phyloP scores from a whole-genome alignment of 2,888 invertebrate species.

The Agrochola litura region DNA sequence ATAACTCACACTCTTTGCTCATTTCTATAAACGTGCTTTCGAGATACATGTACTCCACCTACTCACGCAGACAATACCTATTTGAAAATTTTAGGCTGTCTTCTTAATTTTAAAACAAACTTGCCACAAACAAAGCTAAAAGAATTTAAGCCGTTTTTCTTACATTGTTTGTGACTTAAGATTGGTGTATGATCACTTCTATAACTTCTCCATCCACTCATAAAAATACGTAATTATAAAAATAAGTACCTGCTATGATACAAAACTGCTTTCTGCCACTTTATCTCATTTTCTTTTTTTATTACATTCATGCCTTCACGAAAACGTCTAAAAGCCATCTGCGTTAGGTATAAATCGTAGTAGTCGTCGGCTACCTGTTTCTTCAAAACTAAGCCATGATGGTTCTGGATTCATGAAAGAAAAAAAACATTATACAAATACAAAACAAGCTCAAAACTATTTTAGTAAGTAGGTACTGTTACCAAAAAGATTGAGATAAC shows the following conservation, averaged over 20 bases:
- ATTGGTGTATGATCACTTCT: not conserved
- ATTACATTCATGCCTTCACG: slow-evolving; percentile 81
- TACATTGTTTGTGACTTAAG: not conserved
- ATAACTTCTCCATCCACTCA: not conserved
- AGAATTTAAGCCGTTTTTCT: not conserved
- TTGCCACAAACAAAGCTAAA: not conserved
- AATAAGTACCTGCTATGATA: slow-evolving; percentile 87
- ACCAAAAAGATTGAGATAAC: not conserved
- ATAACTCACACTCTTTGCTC: not conserved
- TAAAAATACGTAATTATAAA: slow-evolving; percentile 3
- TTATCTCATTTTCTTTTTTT: slow-evolving; percentile 85
- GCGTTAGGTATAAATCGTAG: slow-evolving; percentile 91
- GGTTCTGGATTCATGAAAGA: slow-evolving; percentile 79
- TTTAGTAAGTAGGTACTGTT: not conserved
- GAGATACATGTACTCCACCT: not conserved
- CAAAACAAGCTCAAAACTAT: not conserved
- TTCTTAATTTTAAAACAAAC: not conserved
- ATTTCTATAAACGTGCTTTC: slow-evolving; percentile 2
- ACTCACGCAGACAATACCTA: not conserved
- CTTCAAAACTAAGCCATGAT: slow-evolving; percentile 86
- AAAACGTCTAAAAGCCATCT: slow-evolving; percentile 89
- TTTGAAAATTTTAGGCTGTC: not conserved
- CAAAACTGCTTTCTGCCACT: slow-evolving; percentile 83
- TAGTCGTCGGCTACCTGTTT: slow-evolving; percentile 94
- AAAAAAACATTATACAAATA: slow-evolving; percentile 12